Evolutionary conservation across 2,113 vertebrate species (phyloP).

Genomic region (Malurus elegans): DNA sequence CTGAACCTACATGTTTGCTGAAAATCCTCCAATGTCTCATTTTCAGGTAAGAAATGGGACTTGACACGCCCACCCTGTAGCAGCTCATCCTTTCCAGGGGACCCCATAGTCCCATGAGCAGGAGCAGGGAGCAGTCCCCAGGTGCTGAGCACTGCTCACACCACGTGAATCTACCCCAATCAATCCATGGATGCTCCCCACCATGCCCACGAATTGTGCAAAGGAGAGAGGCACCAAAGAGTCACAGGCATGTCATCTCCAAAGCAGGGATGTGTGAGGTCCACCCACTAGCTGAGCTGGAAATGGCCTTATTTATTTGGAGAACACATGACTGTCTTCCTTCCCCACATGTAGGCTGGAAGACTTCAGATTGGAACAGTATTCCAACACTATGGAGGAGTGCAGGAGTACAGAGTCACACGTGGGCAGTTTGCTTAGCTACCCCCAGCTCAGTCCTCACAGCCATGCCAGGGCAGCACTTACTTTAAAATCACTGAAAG

Average conservation of each 20-base stretch:
- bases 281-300: neutral
- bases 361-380: neutral
- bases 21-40: neutral
- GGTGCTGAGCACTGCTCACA: neutral
- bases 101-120: neutral
- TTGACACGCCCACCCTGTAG: accelerated
- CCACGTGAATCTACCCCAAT: accelerated
- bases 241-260: neutral
- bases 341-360: neutral
- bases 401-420: neutral
- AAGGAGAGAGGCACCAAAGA: neutral
- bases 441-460: neutral
- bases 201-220: neutral
- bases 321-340: neutral
- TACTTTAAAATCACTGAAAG: neutral
- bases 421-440: neutral
- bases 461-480: neutral
- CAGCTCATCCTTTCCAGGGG: neutral
- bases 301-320: neutral
- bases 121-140: neutral
- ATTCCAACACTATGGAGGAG: neutral
- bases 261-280: neutral
- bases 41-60: neutral
- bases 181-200: neutral
- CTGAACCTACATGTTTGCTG: neutral